Percentiles rank a stretch among this genome's conserved stretches.
Conservation (phyloP, 92 coral and sea anemone genomes). For the Micromussa lordhowensis region DNA sequence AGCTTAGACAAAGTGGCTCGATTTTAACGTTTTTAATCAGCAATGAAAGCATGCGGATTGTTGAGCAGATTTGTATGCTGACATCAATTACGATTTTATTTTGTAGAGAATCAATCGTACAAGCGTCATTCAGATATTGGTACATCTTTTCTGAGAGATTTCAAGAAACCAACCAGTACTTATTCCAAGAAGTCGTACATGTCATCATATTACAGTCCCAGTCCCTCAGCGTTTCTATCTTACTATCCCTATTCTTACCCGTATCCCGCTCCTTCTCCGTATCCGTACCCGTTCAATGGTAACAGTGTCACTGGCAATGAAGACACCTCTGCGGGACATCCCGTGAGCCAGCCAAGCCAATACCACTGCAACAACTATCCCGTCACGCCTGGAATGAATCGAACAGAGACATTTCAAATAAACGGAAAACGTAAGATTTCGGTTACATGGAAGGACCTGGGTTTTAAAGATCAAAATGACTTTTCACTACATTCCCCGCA, state of each 20-base stretch:
- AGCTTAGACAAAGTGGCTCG: background rate
- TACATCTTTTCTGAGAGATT: background rate
- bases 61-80: background rate
- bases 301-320: background rate
- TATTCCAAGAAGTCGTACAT: conserved; percentile 10
- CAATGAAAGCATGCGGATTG: background rate
- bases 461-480: no score
- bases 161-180: background rate
- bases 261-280: conserved; percentile 5
- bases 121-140: background rate
- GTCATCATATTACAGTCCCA: background rate
- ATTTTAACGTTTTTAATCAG: background rate
- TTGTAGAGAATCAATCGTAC: background rate
- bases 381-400: conserved; percentile 4
- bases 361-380: conserved; percentile 5
- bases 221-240: background rate
- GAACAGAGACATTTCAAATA: conserved; percentile 31
- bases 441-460: background rate
- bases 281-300: background rate
- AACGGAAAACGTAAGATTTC: conserved; percentile 9
- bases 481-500: no score
- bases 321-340: background rate
- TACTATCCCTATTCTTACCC: background rate
- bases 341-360: conserved; percentile 1
- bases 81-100: background rate